phyloP scores from a whole-genome alignment of 2,113 vertebrate genomes.

The Vimba vimba region DNA sequence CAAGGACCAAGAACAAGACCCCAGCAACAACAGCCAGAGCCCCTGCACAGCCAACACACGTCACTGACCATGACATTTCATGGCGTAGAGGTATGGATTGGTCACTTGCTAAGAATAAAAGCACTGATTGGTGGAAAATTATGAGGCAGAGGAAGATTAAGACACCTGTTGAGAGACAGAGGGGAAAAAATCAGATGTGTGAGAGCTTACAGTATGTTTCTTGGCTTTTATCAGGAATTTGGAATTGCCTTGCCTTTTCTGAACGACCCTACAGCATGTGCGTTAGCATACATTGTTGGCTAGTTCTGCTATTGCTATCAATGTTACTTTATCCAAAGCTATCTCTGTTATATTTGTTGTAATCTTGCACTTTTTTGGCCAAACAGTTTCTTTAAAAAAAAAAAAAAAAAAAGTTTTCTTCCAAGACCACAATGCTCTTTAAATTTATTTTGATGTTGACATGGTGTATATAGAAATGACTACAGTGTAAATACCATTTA shows the following conservation, averaged over 20 bases:
- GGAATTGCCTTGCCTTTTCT: not conserved
- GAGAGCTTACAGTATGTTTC: not conserved
- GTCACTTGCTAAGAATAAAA: slow-evolving; percentile 75
- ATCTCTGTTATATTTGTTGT: not conserved
- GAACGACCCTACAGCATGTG: not conserved
- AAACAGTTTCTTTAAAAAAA: too few species aligned
- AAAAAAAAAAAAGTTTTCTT: not conserved
- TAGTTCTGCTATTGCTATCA: not conserved
- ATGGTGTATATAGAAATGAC: not conserved
- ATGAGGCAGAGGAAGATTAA: slow-evolving; percentile 79
- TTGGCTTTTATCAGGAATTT: not conserved
- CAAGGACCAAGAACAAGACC: slow-evolving; percentile 78
- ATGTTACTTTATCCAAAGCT: not conserved
- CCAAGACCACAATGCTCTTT: not conserved
- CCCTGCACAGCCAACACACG: slow-evolving; percentile 78
- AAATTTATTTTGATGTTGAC: not conserved
- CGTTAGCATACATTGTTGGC: not conserved
- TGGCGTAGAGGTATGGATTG: slow-evolving; percentile 75
- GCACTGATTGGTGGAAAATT: slow-evolving; percentile 84
- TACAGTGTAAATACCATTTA: not conserved
- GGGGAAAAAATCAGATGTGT: not conserved
- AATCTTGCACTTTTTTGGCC: not conserved
- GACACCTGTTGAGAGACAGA: slow-evolving; percentile 70
- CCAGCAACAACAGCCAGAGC: slow-evolving; percentile 77
- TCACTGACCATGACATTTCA: slow-evolving; percentile 86